These are phyloP conservation scores for Epirrhoe alternata DNA, from an alignment of 2,888 invertebrate species.

Conservation along the genomic window DNA sequence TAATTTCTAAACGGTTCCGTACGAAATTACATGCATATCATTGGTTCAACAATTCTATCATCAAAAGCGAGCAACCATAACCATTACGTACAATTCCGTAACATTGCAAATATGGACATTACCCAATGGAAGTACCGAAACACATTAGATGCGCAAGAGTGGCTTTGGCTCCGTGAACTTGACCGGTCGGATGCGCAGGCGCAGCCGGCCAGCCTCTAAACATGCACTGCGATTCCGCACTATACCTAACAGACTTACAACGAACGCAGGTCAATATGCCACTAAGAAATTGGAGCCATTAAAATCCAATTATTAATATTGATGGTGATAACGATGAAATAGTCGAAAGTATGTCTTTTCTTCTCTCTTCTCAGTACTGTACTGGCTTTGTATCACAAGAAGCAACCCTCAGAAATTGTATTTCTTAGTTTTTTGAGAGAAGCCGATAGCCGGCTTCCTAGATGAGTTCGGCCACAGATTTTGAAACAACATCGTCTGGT, in stretches of 20 bases:
- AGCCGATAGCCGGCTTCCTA: conserved; percentile 17
- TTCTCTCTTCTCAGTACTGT: no score
- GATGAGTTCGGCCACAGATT: conserved; percentile 47
- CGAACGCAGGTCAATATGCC: conserved; percentile 19
- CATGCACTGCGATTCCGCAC: conserved; percentile 41
- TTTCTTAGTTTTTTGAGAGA: background rate
- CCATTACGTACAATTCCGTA: conserved; percentile 27
- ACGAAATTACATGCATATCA: background rate
- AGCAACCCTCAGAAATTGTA: no score
- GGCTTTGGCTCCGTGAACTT: conserved; percentile 71
- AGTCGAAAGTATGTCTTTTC: no score
- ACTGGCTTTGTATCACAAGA: no score
- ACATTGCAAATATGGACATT: conserved; percentile 43
- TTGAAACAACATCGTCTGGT: conserved; percentile 55
- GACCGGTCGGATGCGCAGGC: conserved; percentile 73
- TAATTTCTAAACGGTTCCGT: conserved; percentile 4
- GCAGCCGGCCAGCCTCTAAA: conserved; percentile 63
- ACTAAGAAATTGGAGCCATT: no score
- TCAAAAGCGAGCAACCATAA: conserved; percentile 18
- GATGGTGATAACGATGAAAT: no score
- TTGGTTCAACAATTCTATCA: conserved; percentile 3
- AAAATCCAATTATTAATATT: no score
- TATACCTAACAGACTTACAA: conserved; percentile 3
- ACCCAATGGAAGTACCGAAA: conserved; percentile 36
- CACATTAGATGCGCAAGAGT: conserved; percentile 53